These are phyloP conservation scores for Calidris pygmaea DNA, from an alignment of 2,113 vertebrate genomes.

Conservation along the genomic window DNA sequence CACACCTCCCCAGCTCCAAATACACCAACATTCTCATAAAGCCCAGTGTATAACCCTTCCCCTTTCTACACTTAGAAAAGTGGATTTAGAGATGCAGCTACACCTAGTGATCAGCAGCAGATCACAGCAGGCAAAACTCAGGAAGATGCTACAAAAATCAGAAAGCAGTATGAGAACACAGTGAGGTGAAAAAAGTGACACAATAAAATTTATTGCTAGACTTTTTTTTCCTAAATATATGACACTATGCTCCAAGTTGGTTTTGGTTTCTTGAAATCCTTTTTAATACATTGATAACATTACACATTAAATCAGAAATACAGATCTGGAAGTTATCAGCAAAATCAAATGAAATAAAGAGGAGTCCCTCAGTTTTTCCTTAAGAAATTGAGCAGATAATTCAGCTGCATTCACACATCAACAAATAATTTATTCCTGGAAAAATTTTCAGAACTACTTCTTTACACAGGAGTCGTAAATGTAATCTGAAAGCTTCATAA, in stretches of 20 bases:
- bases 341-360: background rate
- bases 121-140: conserved; percentile 51
- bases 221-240: background rate
- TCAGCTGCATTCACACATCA: background rate
- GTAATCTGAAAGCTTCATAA: background rate
- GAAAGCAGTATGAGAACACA: background rate
- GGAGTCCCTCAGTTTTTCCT: background rate
- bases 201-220: background rate
- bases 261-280: background rate
- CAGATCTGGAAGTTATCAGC: background rate
- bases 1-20: background rate
- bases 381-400: background rate
- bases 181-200: background rate
- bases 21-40: background rate
- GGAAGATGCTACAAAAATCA: background rate
- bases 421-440: background rate
- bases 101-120: conserved; percentile 75
- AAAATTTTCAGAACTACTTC: background rate
- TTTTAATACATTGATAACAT: background rate
- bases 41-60: background rate
- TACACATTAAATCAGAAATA: background rate
- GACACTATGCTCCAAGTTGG: background rate
- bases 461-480: background rate
- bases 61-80: background rate
- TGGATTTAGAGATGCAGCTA: conserved; percentile 75